Conservation (phyloP, 2,113 vertebrate genomes). For the Sakesphorus luctuosus region DNA sequence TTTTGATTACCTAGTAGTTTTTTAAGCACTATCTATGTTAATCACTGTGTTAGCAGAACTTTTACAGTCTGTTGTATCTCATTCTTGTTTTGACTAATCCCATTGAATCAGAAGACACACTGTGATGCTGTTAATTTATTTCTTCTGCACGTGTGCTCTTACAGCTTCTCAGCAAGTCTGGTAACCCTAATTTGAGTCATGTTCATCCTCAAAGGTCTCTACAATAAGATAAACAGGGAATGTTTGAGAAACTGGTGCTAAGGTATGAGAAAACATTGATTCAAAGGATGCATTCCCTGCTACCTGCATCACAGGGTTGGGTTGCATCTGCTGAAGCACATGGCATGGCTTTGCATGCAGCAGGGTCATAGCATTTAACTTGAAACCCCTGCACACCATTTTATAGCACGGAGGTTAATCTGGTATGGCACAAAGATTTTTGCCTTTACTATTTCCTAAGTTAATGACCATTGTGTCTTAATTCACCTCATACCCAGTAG, state of each 20-base stretch:
- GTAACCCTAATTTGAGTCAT: neutral
- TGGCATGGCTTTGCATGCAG: neutral
- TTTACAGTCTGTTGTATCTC: neutral
- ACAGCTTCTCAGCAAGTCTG: neutral
- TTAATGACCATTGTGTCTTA: neutral
- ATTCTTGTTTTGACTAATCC: neutral
- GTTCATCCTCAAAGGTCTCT: neutral
- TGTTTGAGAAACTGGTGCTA: neutral
- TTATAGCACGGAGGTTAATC: neutral
- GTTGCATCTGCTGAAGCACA: neutral
- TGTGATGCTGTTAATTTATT: neutral
- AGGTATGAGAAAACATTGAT: neutral
- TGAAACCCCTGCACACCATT: neutral
- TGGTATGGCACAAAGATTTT: neutral
- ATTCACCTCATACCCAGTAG: neutral
- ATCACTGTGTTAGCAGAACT: neutral
- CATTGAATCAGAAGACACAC: neutral
- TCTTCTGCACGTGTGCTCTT: neutral
- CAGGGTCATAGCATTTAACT: neutral
- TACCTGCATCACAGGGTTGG: fast-evolving
- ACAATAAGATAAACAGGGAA: neutral
- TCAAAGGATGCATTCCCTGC: neutral
- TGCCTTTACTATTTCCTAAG: neutral
- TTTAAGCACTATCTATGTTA: neutral
- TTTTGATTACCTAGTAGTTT: neutral